A percentile compares a stretch with the other conserved stretches of the same genome.
Conservation (phyloP, 2,888 invertebrate genomes). For the Keiferia lycopersicella region DNA sequence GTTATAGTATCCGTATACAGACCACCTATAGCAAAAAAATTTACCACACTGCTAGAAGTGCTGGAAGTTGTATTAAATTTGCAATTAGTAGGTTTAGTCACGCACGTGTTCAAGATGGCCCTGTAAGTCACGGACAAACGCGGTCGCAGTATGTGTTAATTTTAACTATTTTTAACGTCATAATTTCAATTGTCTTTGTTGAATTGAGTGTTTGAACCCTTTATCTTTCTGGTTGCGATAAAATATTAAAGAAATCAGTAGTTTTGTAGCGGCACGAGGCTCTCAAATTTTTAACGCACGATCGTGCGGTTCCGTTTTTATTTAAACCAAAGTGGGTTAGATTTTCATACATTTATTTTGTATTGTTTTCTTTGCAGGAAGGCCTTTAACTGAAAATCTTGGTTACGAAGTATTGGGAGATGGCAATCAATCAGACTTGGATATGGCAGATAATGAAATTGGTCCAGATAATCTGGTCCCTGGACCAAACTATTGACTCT, state of each 20-base stretch:
- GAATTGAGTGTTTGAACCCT: too few species aligned
- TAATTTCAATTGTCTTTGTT: too few species aligned
- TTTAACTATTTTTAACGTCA: neutral
- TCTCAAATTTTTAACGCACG: conserved; percentile 16
- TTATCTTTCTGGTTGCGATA: conserved; percentile 1
- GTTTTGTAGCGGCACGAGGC: neutral
- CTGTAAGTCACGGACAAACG: conserved; percentile 1
- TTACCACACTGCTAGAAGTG: too few species aligned
- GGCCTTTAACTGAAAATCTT: conserved; percentile 4
- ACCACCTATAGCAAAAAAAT: too few species aligned
- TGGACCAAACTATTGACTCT: neutral
- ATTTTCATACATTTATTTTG: neutral
- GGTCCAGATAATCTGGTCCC: conserved; percentile 6
- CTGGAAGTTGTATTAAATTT: too few species aligned
- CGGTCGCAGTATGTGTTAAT: conserved; percentile 13
- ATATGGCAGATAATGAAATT: conserved; percentile 4
- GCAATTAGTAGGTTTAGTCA: neutral
- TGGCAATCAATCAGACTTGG: conserved; percentile 3
- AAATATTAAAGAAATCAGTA: conserved; percentile 6
- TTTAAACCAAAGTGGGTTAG: neutral
- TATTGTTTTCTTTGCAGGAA: conserved; percentile 8
- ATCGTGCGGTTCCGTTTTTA: conserved; percentile 5
- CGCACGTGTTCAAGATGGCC: conserved; percentile 16
- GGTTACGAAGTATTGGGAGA: neutral
- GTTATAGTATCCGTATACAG: too few species aligned